phyloP scores from a whole-genome alignment of 2,113 vertebrate genomes.

The Ptilorrhoa leucosticta region DNA sequence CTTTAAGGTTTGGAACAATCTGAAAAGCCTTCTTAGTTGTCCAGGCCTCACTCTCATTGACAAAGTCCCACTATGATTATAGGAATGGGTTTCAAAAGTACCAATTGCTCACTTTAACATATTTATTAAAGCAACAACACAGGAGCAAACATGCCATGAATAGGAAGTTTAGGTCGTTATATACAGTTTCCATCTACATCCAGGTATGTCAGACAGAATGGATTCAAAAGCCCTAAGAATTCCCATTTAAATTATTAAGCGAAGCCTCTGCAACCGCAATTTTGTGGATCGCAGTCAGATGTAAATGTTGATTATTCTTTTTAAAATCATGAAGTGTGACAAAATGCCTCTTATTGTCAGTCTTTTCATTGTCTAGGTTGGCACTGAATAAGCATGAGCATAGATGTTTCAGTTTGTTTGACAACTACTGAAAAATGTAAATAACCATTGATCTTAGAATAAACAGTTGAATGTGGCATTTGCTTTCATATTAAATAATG shows the following conservation, averaged over 20 bases:
- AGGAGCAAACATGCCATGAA: neutral
- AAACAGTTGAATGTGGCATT: constrained; percentile 1
- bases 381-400: neutral
- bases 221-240: neutral
- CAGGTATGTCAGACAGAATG: neutral
- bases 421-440: constrained; percentile 34
- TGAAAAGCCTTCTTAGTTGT: neutral
- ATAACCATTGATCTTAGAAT: neutral
- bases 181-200: neutral
- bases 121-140: neutral
- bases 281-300: neutral
- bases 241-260: neutral
- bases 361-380: neutral
- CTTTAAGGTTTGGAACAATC: neutral
- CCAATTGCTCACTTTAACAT: neutral
- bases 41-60: neutral
- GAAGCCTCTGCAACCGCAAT: neutral
- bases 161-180: neutral
- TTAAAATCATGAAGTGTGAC: neutral
- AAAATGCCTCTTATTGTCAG: neutral
- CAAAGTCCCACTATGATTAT: neutral
- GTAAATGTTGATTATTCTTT: neutral
- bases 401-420: neutral
- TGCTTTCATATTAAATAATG: constrained; percentile 18
- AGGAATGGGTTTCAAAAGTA: neutral